Conservation (phyloP, 2,888 invertebrate species). For the Chrysotoxum bicinctum region DNA sequence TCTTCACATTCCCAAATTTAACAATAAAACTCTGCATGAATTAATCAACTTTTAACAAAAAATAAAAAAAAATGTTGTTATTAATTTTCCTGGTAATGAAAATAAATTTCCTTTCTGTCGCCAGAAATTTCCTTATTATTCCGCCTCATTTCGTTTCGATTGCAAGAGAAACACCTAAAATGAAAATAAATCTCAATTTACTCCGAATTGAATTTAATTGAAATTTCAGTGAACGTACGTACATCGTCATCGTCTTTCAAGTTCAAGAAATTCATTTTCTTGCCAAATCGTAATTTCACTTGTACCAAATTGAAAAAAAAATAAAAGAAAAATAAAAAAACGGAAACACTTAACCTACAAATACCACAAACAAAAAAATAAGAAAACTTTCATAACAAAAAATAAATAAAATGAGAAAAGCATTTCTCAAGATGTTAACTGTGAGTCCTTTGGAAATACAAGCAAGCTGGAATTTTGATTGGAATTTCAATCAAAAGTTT, state of each 20-base stretch:
- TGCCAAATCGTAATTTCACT: slow-evolving; percentile 51
- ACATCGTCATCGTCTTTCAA: slow-evolving; percentile 24
- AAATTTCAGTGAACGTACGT: slow-evolving; percentile 7
- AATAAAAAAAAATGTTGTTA: background rate
- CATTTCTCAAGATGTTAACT: slow-evolving; percentile 18
- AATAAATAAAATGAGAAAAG: background rate
- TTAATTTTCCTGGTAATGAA: background rate
- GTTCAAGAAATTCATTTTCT: slow-evolving; percentile 29
- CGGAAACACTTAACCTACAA: background rate
- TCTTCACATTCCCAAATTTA: background rate
- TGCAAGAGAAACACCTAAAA: background rate
- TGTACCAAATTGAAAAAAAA: background rate
- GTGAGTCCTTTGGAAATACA: slow-evolving; percentile 22
- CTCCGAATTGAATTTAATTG: slow-evolving; percentile 56
- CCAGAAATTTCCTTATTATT: background rate
- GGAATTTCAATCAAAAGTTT: slow-evolving; percentile 70
- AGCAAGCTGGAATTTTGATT: slow-evolving; percentile 62
- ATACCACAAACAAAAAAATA: background rate
- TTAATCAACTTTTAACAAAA: background rate
- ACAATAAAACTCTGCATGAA: background rate
- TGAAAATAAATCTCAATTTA: slow-evolving; percentile 23
- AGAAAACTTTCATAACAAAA: slow-evolving; percentile 1
- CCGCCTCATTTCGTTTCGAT: background rate
- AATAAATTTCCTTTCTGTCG: background rate
- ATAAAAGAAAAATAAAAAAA: background rate